A percentile compares a stretch with the other conserved stretches of the same genome.
Evolutionary conservation across 2,888 invertebrate species (phyloP).

Genomic region (Malthinus flaveolus): DNA sequence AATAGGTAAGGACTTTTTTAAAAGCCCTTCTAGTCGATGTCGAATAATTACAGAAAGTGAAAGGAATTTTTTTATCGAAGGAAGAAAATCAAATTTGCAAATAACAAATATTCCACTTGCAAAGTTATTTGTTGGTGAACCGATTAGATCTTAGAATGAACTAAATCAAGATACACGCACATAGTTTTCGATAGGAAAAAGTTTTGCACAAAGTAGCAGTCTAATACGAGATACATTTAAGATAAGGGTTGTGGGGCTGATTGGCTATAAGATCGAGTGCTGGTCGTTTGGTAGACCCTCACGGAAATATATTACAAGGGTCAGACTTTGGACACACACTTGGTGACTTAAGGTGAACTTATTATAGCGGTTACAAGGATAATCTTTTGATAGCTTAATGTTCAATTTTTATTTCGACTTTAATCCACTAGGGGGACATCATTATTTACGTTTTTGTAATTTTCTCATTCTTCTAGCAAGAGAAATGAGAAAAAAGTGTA

Average conservation of each 20-base stretch:
- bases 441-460: not conserved
- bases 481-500: not conserved
- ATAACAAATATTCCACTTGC: constrained; percentile 52
- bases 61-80: too few relatives aligned
- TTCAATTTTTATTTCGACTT: too few relatives aligned
- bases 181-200: constrained; percentile 14
- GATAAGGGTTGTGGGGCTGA: constrained; percentile 44
- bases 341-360: constrained; percentile 31
- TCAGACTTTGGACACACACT: constrained; percentile 21
- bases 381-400: too few relatives aligned
- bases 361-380: constrained; percentile 19
- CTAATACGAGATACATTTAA: constrained; percentile 39
- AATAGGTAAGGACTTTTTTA: constrained; percentile 29
- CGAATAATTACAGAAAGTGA: not conserved
- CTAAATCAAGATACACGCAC: constrained; percentile 28
- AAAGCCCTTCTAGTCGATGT: not conserved
- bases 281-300: constrained; percentile 48
- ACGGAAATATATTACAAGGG: constrained; percentile 45
- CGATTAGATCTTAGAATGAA: constrained; percentile 43
- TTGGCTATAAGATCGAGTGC: constrained; percentile 50
- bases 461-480: not conserved
- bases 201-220: constrained; percentile 36
- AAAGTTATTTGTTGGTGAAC: constrained; percentile 50
- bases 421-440: too few relatives aligned
- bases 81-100: constrained; percentile 43